Evolutionary conservation across 1,140 invertebrate genomes (phyloP).

Genomic region (Bombus affinis): DNA sequence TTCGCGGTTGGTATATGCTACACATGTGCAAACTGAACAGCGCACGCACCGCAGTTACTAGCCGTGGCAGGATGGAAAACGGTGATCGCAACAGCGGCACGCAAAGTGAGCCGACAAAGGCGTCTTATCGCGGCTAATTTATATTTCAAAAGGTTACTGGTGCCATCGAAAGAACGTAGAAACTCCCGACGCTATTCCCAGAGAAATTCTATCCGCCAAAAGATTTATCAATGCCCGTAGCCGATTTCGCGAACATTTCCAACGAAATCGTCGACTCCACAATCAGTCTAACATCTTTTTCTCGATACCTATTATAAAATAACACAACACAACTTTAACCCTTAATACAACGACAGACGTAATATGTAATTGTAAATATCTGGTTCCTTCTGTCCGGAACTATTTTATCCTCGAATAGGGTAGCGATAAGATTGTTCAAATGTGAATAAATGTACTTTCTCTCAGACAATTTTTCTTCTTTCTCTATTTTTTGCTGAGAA

Average conservation of each 20-base stretch:
- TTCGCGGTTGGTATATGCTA: background rate
- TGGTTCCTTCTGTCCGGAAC: too few relatives aligned
- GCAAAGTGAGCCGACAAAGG: slow-evolving; percentile 64
- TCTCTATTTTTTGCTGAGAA: too few relatives aligned
- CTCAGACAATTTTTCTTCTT: too few relatives aligned
- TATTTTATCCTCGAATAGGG: too few relatives aligned
- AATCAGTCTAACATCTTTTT: too few relatives aligned
- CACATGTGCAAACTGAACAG: background rate
- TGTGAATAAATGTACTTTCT: too few relatives aligned
- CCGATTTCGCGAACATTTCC: slow-evolving; percentile 19
- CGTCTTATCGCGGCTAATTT: slow-evolving; percentile 62
- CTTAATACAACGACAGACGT: too few relatives aligned
- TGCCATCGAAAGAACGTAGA: slow-evolving; percentile 50
- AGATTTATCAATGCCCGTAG: slow-evolving; percentile 54
- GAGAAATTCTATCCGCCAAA: slow-evolving; percentile 43
- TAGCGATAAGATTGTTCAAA: too few relatives aligned
- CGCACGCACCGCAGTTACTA: background rate
- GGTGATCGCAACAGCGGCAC: slow-evolving; percentile 37
- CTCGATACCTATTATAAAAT: too few relatives aligned
- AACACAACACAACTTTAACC: too few relatives aligned
- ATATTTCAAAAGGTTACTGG: slow-evolving; percentile 61
- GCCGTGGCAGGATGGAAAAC: slow-evolving; percentile 34
- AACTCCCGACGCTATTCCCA: slow-evolving; percentile 37
- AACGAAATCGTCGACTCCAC: too few relatives aligned
- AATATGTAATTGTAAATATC: too few relatives aligned